A percentile compares a stretch with the other conserved stretches of the same genome.
Conservation (phyloP, 30 jellyfish, hydroid and myxozoan species). For the Haliclystus octoradiatus region DNA sequence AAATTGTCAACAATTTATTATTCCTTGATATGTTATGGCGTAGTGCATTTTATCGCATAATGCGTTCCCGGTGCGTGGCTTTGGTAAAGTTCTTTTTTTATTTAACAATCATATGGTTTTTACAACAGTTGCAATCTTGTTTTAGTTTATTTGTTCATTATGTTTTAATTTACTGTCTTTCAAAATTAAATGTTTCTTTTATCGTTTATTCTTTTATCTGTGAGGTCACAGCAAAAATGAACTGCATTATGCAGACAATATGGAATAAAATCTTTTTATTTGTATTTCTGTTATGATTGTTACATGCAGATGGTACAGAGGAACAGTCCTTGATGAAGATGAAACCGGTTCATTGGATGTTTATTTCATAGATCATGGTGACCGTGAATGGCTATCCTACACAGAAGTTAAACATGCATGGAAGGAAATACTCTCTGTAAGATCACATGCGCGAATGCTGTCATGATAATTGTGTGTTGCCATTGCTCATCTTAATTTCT, state of each 20-base stretch:
- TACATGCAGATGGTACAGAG: constrained; percentile 84
- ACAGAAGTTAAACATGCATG: constrained; percentile 50
- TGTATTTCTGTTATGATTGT: no score
- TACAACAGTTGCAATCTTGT: no score
- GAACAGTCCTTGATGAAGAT: constrained; percentile 32
- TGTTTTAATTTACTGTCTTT: not conserved
- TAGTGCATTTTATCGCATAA: no score
- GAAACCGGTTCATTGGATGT: constrained; percentile 23
- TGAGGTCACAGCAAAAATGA: no score
- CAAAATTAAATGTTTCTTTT: no score
- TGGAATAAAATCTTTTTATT: no score
- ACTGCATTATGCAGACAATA: no score
- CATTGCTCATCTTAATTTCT: not conserved
- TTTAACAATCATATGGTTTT: no score
- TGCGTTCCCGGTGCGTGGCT: not conserved
- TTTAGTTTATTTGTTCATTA: not conserved
- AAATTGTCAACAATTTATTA: not conserved
- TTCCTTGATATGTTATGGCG: not conserved
- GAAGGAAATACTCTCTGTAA: constrained; percentile 39
- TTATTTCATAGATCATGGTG: constrained; percentile 81
- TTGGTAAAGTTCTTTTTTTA: not conserved
- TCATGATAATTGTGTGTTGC: not conserved
- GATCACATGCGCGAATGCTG: no score
- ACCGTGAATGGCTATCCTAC: constrained; percentile 38
- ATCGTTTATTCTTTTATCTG: not conserved